These are phyloP conservation scores for Lepidothrix coronata DNA, from an alignment of 2,113 vertebrate species.

Conservation along the genomic window DNA sequence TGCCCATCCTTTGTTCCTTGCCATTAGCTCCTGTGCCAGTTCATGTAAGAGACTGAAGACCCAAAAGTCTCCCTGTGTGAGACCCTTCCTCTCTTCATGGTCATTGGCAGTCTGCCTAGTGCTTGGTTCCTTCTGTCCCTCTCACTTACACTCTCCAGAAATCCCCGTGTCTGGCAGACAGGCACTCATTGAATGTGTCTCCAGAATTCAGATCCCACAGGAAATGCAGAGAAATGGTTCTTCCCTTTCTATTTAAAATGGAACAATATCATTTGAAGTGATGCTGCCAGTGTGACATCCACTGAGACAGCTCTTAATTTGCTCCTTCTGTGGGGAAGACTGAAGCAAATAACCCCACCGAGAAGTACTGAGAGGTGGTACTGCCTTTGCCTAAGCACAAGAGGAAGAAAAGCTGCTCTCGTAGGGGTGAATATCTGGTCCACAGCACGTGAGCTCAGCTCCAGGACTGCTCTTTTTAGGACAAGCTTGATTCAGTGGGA, in stretches of 20 bases:
- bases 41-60: neutral
- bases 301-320: neutral
- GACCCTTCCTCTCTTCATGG: neutral
- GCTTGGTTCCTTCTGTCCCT: neutral
- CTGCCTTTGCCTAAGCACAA: neutral
- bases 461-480: neutral
- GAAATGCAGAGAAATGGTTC: neutral
- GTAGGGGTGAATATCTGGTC: neutral
- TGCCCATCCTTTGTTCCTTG: neutral
- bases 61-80: neutral
- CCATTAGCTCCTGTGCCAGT: neutral
- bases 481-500: neutral
- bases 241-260: neutral
- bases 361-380: neutral
- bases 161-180: neutral
- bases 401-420: neutral
- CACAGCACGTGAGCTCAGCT: neutral
- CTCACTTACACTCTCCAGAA: neutral
- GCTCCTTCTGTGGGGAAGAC: neutral
- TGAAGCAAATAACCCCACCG: neutral
- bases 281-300: neutral
- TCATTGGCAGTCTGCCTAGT: neutral
- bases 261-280: neutral
- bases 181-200: conserved; percentile 15
- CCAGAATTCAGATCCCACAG: conserved; percentile 30